Base-by-base conservation (phyloP, 1,140 invertebrate species). In the Parasteatoda tepidariorum region DNA sequence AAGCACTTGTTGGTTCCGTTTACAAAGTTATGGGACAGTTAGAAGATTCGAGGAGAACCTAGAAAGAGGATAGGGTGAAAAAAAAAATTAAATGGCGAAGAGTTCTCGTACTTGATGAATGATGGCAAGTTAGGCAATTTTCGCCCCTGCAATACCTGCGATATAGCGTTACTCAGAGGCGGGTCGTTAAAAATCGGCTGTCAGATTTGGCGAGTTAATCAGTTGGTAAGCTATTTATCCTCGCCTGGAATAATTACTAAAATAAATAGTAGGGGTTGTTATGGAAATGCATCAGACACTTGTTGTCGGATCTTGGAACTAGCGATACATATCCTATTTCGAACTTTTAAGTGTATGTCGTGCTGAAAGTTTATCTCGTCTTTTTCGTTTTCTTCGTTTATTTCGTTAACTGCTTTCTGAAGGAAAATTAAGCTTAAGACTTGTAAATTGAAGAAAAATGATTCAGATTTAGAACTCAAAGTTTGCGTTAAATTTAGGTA, bases 21-120 rank as follows among this genome's bases (percentile, higher is more conserved):
- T 83, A 83, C 81, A 73, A 83, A 83, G 68, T 83, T 83, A 83
- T 83, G 81, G 81, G 81, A 83, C 81, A 82, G 68, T 82, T 70
- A 71, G 62, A 62, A 64, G 76, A 18, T 64, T 62, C 22, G 33
- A 26, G 38, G 59, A 59, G 57, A 67, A 24, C 13, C 30, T 22
- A 33, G 11, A 38, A 75, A 28, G 38, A 30, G 57, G 31, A 75
- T 9, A 55, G 26, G 7, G 57, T 1, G 26, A 30, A 41, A 76
- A 24, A 31, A 61, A 74, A 74, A 41, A 41, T n/a, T 13, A 48
- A 74, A 74, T 34, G 71, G 31, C 15, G 34, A 57, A 22, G 38
- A 31, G 61, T 76, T 64, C 31, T 54, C 24, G n/a, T n/a, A 0
- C 73, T 78, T 66, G 76, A 79, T 79, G 76, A 79, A 79, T 55